A percentile compares a stretch with the other conserved stretches of the same genome.
Evolutionary conservation across 2,888 invertebrate genomes (phyloP).

Genomic region (Gnatocerus cornutus): DNA sequence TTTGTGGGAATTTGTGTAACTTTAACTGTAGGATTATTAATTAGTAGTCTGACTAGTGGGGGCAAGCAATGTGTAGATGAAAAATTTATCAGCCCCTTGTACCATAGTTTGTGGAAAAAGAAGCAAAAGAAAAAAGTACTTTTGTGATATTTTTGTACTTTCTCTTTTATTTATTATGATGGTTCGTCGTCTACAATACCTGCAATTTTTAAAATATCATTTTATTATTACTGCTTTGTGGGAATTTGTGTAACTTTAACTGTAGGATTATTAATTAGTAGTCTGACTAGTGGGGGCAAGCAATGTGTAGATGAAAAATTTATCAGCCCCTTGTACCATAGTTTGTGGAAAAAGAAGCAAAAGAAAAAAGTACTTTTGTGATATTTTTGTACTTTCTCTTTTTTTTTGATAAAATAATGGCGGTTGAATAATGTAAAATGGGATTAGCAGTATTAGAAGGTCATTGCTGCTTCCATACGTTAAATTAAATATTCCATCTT

Average conservation of each 20-base stretch:
- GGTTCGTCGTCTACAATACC: too few relatives aligned
- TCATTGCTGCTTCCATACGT: too few relatives aligned
- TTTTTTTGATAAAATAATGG: too few relatives aligned
- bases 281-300: not conserved
- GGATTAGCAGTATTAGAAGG: too few relatives aligned
- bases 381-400: too few relatives aligned
- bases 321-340: not conserved
- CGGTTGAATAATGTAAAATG: too few relatives aligned
- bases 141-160: too few relatives aligned
- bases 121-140: too few relatives aligned
- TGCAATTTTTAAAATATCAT: not conserved
- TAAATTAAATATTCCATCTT: too few relatives aligned
- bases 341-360: not conserved
- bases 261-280: not conserved
- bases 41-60: not conserved
- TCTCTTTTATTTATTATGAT: too few relatives aligned
- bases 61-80: not conserved
- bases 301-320: not conserved
- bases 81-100: constrained; percentile 1
- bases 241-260: not conserved
- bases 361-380: too few relatives aligned
- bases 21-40: not conserved
- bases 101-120: not conserved
- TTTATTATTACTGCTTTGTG: constrained; percentile 1
- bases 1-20: not conserved